phyloP scores from a whole-genome alignment of 1,140 invertebrate genomes.

The Zophobas morio region DNA sequence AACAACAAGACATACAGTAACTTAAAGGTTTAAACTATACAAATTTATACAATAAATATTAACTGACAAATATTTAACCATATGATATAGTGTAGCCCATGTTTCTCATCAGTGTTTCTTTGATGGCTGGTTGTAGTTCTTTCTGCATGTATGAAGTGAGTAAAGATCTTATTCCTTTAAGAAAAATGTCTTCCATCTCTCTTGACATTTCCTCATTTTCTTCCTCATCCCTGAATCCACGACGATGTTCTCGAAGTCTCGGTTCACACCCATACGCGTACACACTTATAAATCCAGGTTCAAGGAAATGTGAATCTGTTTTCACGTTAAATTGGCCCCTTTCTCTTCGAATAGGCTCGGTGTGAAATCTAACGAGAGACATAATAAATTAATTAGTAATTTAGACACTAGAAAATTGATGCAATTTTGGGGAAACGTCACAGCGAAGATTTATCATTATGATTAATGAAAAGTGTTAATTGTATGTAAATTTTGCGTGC shows the following conservation, averaged over 20 bases:
- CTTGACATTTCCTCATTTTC: slow-evolving; percentile 76
- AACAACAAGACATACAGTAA: background rate
- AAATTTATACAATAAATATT: slow-evolving; percentile 43
- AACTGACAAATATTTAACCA: slow-evolving; percentile 67
- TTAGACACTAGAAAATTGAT: slow-evolving; percentile 17
- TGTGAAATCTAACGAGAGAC: slow-evolving; percentile 66
- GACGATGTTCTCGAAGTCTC: slow-evolving; percentile 66
- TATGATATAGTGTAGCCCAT: slow-evolving; percentile 90
- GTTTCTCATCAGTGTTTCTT: slow-evolving; percentile 86
- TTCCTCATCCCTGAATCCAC: slow-evolving; percentile 69
- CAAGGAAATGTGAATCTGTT: slow-evolving; percentile 86
- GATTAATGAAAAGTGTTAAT: slow-evolving; percentile 33
- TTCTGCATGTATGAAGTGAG: slow-evolving; percentile 87
- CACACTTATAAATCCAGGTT: slow-evolving; percentile 86
- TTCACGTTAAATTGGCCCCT: slow-evolving; percentile 80
- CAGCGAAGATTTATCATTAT: slow-evolving; percentile 30
- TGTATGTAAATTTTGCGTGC: slow-evolving; percentile 29
- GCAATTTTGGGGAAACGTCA: slow-evolving; percentile 27
- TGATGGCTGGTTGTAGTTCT: slow-evolving; percentile 85
- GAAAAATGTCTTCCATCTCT: slow-evolving; percentile 88
- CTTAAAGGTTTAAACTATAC: slow-evolving; percentile 16
- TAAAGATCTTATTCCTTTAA: slow-evolving; percentile 79
- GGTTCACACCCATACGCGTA: slow-evolving; percentile 85
- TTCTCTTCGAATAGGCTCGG: slow-evolving; percentile 70
- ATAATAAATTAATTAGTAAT: slow-evolving; percentile 38